phyloP scores from a whole-genome alignment of 2,888 invertebrate species.

The Ennomos erosarius region DNA sequence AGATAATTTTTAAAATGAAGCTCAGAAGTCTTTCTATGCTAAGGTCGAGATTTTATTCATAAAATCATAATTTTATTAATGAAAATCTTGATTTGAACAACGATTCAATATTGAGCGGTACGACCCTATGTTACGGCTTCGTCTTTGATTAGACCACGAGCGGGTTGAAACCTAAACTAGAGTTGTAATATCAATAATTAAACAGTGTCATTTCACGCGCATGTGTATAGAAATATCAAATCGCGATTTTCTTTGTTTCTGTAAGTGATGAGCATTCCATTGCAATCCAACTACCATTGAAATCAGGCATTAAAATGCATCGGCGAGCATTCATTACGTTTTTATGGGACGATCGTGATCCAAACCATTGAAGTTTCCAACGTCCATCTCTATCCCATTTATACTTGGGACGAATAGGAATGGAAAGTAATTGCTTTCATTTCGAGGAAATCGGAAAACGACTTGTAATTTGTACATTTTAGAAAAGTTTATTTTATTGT shows the following conservation, averaged over 20 bases:
- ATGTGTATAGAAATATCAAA: not conserved
- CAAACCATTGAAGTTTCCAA: constrained; percentile 28
- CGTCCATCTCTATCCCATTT: constrained; percentile 30
- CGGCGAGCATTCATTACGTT: constrained; percentile 39
- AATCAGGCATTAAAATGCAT: constrained; percentile 45
- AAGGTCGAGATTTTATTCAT: no score
- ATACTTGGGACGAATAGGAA: constrained; percentile 27
- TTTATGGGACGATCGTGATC: constrained; percentile 40
- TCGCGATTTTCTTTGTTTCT: constrained; percentile 25
- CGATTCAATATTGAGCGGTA: no score
- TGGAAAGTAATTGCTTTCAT: constrained; percentile 30
- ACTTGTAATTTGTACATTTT: not conserved
- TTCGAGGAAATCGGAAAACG: constrained; percentile 5
- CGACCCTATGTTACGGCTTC: no score
- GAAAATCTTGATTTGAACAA: no score
- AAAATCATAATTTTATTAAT: no score
- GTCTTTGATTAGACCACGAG: no score
- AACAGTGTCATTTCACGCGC: no score
- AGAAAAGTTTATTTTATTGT: not conserved
- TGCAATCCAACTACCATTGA: constrained; percentile 35
- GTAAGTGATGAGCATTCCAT: constrained; percentile 28
- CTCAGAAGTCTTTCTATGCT: no score
- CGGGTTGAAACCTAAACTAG: no score
- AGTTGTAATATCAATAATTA: no score
- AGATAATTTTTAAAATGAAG: no score